Evolutionary conservation across 1,140 invertebrate genomes (phyloP), one percentile per base, ranked within the genome.

Genomic region (Ptiloglossa arizonensis): DNA sequence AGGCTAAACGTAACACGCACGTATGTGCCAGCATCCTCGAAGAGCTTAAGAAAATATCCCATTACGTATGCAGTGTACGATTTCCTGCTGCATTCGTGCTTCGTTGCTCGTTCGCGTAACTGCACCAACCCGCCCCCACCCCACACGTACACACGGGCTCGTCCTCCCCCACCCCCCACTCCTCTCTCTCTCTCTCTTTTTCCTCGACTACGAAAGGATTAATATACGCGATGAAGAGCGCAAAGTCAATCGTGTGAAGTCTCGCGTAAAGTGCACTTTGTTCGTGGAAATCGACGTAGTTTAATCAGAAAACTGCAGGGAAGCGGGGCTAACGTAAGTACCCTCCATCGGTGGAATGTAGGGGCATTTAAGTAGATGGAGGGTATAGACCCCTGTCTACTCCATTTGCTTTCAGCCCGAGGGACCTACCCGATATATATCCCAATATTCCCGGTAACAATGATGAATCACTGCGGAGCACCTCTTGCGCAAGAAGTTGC

Each of bases 401-500:
- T 87, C 85, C 79, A 86, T 84, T 83, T 84, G 81, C 85, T 83
- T 83, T 71, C 70, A 81, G 44, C 84, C 79, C 84, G 74, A 63
- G 81, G 81, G 81, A 86, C 76, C 70, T 44, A 63, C 73, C 68
- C 84, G 84, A 86, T 86, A 86, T 86, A 86, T 86, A 84, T 86
- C 86, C 86, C 85, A 86, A 86, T 86, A 87, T 87, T 83, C 85
- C 44, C 69, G 54, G 85, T 87, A 87, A 87, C 86, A 86, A 87
- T 87, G 86, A 87, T 78, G 86, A 87, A 87, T 87, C 85, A 86
- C 86, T 84, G 85, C 85, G 48, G 71, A 86, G 76, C 69, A 79
- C 67, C 74, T 86, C 84, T 86, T 86, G 83, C 85, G 72, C 84
- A 86, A 86, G 84, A 86, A 86, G 79, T 86, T 85, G 80, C 84